Conservation (phyloP, 2,113 vertebrate genomes). For the Scopus umbretta region DNA sequence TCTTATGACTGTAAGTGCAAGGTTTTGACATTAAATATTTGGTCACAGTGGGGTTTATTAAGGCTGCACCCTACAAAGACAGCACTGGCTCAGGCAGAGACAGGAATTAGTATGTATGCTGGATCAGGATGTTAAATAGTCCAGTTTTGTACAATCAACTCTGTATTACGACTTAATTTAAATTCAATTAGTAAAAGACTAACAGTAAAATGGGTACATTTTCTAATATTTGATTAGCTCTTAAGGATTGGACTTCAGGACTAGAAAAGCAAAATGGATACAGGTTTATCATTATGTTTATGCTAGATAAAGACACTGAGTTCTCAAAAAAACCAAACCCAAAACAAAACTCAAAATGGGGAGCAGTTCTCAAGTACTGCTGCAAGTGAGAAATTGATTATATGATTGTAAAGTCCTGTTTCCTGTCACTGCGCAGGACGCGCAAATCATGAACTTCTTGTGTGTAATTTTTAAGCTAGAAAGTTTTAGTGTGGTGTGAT, state of each 20-base stretch:
- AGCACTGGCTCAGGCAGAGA: background rate
- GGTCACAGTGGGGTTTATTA: background rate
- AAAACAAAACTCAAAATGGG: background rate
- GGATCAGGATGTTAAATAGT: background rate
- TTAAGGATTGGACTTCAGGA: background rate
- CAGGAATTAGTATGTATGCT: background rate
- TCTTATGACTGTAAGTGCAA: background rate
- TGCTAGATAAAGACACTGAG: background rate
- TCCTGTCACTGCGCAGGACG: background rate
- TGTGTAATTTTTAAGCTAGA: background rate
- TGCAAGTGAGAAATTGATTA: background rate
- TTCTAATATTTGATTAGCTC: background rate
- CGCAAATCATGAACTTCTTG: background rate
- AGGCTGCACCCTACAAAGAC: background rate
- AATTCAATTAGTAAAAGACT: background rate
- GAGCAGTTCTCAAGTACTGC: background rate
- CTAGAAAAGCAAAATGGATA: background rate
- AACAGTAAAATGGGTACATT: background rate
- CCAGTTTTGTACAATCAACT: background rate
- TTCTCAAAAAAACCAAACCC: background rate
- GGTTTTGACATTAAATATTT: background rate
- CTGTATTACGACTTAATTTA: background rate
- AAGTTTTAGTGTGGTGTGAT: background rate
- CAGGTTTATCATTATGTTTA: background rate
- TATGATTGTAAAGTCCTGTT: background rate